Conservation (phyloP, 2,888 invertebrate species). For the Hemistola chrysoprasaria region DNA sequence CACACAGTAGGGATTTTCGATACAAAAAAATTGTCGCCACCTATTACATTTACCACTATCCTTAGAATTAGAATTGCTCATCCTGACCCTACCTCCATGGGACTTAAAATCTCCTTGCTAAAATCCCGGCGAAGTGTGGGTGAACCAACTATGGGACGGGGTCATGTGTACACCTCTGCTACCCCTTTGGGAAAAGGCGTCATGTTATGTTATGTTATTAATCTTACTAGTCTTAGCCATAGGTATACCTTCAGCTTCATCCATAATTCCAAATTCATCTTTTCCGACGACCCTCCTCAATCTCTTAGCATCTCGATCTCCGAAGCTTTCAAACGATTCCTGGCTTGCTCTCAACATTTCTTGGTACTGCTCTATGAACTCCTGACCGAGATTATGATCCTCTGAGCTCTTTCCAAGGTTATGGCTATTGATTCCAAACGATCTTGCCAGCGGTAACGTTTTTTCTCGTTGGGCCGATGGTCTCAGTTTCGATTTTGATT, state of each 20-base stretch:
- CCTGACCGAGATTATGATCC: conserved; percentile 37
- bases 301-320: conserved; percentile 37
- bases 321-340: conserved; percentile 42
- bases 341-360: conserved; percentile 51
- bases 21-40: too few relatives aligned
- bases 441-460: conserved; percentile 39
- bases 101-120: too few relatives aligned
- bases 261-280: conserved; percentile 38
- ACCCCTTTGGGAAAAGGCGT: too few relatives aligned
- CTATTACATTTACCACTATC: too few relatives aligned
- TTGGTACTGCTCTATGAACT: conserved; percentile 49
- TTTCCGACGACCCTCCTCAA: conserved; percentile 38
- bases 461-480: neutral
- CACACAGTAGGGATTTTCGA: too few relatives aligned
- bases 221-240: too few relatives aligned
- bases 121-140: too few relatives aligned
- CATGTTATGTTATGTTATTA: too few relatives aligned
- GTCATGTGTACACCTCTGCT: too few relatives aligned
- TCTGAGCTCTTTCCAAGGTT: conserved; percentile 36
- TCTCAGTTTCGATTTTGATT: neutral
- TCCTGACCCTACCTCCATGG: too few relatives aligned
- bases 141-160: too few relatives aligned
- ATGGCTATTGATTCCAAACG: conserved; percentile 42
- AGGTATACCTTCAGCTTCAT: conserved; percentile 48
- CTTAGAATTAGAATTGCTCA: too few relatives aligned